These are phyloP conservation scores for Serinus canaria DNA, from an alignment of 2,113 vertebrate genomes.

Conservation along the genomic window DNA sequence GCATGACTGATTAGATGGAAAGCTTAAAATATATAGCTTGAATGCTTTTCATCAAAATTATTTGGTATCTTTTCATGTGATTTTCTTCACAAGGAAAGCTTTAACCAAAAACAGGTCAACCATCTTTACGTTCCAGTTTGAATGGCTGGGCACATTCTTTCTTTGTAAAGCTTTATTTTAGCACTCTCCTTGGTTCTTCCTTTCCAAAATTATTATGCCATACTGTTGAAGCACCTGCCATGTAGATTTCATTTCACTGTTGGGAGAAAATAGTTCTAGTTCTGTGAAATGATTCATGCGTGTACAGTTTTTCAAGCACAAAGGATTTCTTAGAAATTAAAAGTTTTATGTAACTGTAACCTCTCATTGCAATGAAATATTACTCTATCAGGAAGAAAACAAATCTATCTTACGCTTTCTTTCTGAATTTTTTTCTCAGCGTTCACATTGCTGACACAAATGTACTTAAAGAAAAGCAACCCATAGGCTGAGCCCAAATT, in stretches of 20 bases:
- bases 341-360: neutral
- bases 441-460: neutral
- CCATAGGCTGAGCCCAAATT: neutral
- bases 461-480: neutral
- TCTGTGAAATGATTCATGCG: neutral
- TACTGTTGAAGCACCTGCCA: slow-evolving; percentile 35
- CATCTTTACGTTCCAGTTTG: neutral
- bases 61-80: neutral
- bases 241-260: slow-evolving; percentile 9
- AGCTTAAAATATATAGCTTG: neutral
- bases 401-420: neutral
- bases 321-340: neutral
- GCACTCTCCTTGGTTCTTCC: neutral
- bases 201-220: slow-evolving; percentile 14
- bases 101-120: neutral
- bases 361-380: neutral
- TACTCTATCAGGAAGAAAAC: neutral
- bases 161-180: slow-evolving; percentile 22
- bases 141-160: neutral
- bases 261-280: slow-evolving; percentile 17
- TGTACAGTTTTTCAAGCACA: neutral
- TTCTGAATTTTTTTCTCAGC: neutral
- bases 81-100: neutral
- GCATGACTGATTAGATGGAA: neutral
- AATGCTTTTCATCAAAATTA: neutral